Evolutionary conservation across 1,140 invertebrate species (phyloP), one percentile per base, ranked within the genome.

Genomic region (Lethocerus indicus): DNA sequence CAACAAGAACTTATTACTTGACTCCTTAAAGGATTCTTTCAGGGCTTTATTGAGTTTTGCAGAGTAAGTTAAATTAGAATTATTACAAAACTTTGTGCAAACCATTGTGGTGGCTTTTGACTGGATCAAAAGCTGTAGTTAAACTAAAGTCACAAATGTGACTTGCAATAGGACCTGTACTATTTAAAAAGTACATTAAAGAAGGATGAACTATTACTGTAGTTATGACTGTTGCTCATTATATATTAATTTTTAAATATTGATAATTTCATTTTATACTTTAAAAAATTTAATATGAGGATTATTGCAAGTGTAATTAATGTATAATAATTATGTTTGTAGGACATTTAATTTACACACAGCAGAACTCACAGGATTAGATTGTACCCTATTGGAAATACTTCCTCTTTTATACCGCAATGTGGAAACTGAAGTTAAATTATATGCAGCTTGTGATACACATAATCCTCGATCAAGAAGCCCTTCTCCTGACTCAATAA

Each of bases 341-440:
- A 69, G 66, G 47, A 60, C 58, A 54, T 63, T 65, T 49, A 55
- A 47, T 48, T 57, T 75, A 18, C 65, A 73, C 55, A 63, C 75
- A 14, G 73, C 73, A 1, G 75, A 82, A 56, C 71, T 81, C 44
- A 76, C 73, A 18, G 74, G 75, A 0, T 60, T 83, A 12, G 79
- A 86, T 62, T 73, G 74, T 47, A 70, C 63, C 21, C 83, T 79
- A n/a, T 57, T 78, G 36, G 79, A 84, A 52, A 57, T 76, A 14
- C 61, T 83, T 13, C 75, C 78, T 1, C 66, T 71, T 5, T 61
- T 84, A 18, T 87, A 82, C 60, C 67, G 67, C 46, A 73, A 80
- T 53, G 63, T 65, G 14, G 68, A 69, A 53, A 75, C 68, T 42
- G 67, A 72, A 55, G 67, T 78, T 24, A 68, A 66, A 1, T 59